Evolutionary conservation across 2,113 vertebrate species (phyloP), one percentile per base, ranked within the genome.

Genomic region (Monopterus albus): DNA sequence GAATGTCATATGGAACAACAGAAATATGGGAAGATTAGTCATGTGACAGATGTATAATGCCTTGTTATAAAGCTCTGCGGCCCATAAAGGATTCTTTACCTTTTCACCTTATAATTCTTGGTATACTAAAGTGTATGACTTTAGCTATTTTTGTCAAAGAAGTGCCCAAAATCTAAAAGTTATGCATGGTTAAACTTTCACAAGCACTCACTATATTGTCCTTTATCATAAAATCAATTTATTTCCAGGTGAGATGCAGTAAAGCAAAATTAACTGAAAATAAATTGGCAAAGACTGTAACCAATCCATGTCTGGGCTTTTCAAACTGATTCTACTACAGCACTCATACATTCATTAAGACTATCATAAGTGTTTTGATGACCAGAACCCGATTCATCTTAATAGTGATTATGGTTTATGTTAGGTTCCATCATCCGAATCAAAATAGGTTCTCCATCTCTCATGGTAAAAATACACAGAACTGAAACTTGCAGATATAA

Each of bases 21-120:
- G 75, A 89, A 86, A 84, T 71, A 81, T 62, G 69, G 60, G 17
- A 26, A 63, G 75, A 86, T 88, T 88, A 84, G 68, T 87, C 89
- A 90, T 88, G 82, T 88, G 91, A 86, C 64, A 51, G 64, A 42
- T 61, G 60, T 53, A 77, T 38, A 69, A 80, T 68, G 59, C 64
- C 51, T 51, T 80, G 73, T 79, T 85, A 62, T 31, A 72, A 36
- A 67, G 15, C 57, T 40, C 31, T 42, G 47, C 18, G 33, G 52
- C 29, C 58, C 14, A n/a, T n/a, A n/a, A n/a, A n/a, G n/a, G n/a
- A n/a, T n/a, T 0, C 13, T 49, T 17, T 26, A 14, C 36, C 7
- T 49, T 35, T 46, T 14, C 6, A 12, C 25, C 31, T 20, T 15
- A 31, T 59, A 42, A 49, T 43, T 69, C 8, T 21, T 21, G 3